Evolutionary conservation across 2,888 invertebrate species (phyloP).

Genomic region (Uropetala carovei): DNA sequence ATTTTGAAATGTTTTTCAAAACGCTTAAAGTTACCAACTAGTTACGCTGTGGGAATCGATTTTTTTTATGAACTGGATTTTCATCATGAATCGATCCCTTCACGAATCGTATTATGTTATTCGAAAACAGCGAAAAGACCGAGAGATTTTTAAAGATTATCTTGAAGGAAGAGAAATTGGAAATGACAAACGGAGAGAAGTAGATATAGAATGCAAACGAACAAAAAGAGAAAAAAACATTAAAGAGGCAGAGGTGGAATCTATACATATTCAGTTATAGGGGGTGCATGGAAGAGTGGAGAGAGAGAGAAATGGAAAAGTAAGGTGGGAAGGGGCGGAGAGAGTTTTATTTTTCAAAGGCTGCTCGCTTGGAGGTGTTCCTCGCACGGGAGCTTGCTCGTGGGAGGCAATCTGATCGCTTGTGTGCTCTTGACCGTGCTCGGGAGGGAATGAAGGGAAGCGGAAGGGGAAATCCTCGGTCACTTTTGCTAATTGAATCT

Average conservation of each 20-base stretch:
- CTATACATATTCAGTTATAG: background rate
- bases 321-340: background rate
- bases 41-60: no score
- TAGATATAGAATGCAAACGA: no score
- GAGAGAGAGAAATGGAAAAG: background rate
- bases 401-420: conserved; percentile 53
- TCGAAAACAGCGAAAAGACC: no score
- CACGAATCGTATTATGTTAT: no score
- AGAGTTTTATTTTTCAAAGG: background rate
- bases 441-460: background rate
- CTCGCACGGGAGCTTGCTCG: background rate
- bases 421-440: background rate
- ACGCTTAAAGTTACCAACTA: no score
- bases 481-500: conserved; percentile 63
- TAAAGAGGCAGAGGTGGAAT: background rate
- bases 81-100: no score
- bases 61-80: no score
- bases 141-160: no score
- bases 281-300: background rate
- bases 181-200: no score
- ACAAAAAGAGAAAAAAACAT: no score
- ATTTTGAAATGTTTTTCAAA: no score
- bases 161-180: no score
- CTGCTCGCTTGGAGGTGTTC: conserved; percentile 16
- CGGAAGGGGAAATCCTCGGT: conserved; percentile 39